These are phyloP conservation scores for Bergia sp. DNA, from an alignment of 92 coral and sea anemone species.

Conservation along the genomic window DNA sequence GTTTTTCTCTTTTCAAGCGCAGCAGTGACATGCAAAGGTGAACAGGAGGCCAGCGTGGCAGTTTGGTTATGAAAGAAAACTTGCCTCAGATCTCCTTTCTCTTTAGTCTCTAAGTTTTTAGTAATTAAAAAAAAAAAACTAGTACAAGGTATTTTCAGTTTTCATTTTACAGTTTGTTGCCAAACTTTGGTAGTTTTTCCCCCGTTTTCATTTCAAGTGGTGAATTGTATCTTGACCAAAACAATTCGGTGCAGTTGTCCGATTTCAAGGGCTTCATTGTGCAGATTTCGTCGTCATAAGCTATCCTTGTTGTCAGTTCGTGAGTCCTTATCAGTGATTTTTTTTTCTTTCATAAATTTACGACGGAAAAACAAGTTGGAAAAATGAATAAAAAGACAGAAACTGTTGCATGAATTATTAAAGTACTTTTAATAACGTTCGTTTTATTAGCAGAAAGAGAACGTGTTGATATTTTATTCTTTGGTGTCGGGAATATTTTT, in stretches of 20 bases:
- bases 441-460: slow-evolving; percentile 19
- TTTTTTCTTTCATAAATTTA: not conserved
- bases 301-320: not conserved
- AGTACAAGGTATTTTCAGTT: not conserved
- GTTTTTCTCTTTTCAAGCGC: not conserved
- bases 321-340: not conserved
- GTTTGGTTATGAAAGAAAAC: slow-evolving; percentile 29
- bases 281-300: not conserved
- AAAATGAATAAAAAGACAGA: slow-evolving; percentile 11
- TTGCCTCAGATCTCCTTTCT: not conserved
- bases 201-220: slow-evolving; percentile 48
- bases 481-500: not conserved
- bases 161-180: not conserved
- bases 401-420: slow-evolving; percentile 27
- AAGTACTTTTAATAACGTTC: slow-evolving; percentile 26
- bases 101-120: not conserved
- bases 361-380: not conserved
- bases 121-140: not conserved
- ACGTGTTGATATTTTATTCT: not conserved
- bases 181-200: not conserved
- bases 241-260: slow-evolving; percentile 6
- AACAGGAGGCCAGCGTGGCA: slow-evolving; percentile 42
- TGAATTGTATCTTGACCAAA: slow-evolving; percentile 19
- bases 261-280: slow-evolving; percentile 38
- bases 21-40: not conserved